phyloP scores from a whole-genome alignment of 2,113 vertebrate species.

The Hystrix cristata region DNA sequence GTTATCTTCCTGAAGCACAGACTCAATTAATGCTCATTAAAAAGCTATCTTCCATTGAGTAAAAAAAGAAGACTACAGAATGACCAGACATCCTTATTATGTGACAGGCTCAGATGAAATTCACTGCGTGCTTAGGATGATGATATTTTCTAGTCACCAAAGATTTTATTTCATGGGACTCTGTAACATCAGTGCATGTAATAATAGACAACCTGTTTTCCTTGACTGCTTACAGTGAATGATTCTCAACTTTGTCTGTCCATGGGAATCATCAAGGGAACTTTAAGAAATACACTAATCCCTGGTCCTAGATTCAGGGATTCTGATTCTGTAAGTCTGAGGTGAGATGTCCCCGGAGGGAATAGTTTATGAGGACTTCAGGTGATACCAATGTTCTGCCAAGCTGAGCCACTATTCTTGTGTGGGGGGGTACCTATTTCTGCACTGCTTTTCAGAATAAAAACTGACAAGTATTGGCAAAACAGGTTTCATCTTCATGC shows the following conservation, averaged over 20 bases:
- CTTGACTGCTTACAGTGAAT: background rate
- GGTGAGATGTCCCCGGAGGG: background rate
- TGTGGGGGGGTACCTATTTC: background rate
- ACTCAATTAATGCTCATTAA: slow-evolving; percentile 30
- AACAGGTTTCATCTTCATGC: background rate
- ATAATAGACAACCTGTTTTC: background rate
- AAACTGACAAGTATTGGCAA: background rate
- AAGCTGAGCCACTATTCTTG: background rate
- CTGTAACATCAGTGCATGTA: no score
- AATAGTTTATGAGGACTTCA: background rate
- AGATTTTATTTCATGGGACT: background rate
- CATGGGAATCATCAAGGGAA: background rate
- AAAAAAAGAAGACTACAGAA: background rate
- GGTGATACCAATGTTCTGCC: background rate
- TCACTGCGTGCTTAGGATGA: background rate
- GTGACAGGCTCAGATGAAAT: background rate
- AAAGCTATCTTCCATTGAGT: slow-evolving; percentile 43
- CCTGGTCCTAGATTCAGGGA: background rate
- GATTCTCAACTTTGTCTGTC: background rate
- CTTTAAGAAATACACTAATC: background rate
- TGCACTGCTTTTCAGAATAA: slow-evolving; percentile 24
- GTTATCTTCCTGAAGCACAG: background rate
- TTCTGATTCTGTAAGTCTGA: background rate
- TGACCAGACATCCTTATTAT: background rate
- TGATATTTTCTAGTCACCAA: background rate